Base-by-base conservation (phyloP, 2,888 invertebrate genomes). In the Euspilapteryx auroguttella region DNA sequence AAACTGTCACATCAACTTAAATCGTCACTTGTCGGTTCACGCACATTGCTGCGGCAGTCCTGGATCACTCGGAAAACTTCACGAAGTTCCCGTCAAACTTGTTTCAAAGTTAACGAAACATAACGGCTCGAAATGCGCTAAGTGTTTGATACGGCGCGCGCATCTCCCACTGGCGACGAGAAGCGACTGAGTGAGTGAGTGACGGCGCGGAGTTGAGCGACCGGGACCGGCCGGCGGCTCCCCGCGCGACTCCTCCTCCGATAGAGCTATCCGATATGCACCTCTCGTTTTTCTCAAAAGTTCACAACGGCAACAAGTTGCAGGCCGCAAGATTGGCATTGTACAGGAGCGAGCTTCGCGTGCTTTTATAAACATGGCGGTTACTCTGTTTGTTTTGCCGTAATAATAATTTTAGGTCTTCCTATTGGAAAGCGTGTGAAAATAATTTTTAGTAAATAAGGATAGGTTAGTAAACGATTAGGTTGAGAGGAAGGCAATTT, bases 61-160 rank as follows among this genome's bases (percentile, higher is more conserved):
- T 52, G 50, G 53, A 52, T 55, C 59, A 49, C 49, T 64, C 56
- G 63, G 65, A 64, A 69, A 69, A 69, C 63, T 68, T 69, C 47
- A 61, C 57, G 53, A 66, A 64, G 66, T 71, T 68, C 69, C 68
- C 73, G 75, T 73, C 71, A 75, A 75, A 75, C 75, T 75, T 71
- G 75, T 73, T 75, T 57, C 68, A 59, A 63, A 55, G 55, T 58
- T n/a, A n/a, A 55, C 64, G 66, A 62, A 49, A 59, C 73, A 75
- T 75, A 68, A 68, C 73, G 69, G 62, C 55, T 45, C 48, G 58
- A 54, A 28, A 50, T 49, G 42, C 40, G 39, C 6, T 45, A 45
- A 43, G 49, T 37, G 32, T 40, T 31, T 34, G 41, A 45, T 49
- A 45, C 41, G 39, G 45, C 49, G 44, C 36, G 44, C 47, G 45